Conservation (phyloP, 2,888 invertebrate species). For the Ceramica pisi region DNA sequence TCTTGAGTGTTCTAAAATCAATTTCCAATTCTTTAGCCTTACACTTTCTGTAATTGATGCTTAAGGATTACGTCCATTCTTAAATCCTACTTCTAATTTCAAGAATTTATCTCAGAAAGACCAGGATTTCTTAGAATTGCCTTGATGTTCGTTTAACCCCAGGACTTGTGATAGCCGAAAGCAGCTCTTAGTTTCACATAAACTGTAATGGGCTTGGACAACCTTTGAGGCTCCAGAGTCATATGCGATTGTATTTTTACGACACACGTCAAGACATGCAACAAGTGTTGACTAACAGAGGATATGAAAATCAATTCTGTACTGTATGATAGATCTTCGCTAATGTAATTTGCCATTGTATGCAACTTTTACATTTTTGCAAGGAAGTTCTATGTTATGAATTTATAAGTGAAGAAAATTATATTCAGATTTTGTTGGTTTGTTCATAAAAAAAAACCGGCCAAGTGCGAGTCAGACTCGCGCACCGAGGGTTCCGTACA, state of each 20-base stretch:
- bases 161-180: not conserved
- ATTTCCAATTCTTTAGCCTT: no score
- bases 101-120: not conserved
- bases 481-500: no score
- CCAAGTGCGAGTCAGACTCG: no score
- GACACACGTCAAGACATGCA: slow-evolving; percentile 10
- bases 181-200: slow-evolving; percentile 28
- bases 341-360: not conserved
- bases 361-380: not conserved
- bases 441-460: no score
- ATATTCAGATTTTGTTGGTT: not conserved
- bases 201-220: slow-evolving; percentile 26
- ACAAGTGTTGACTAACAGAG: not conserved
- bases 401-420: not conserved
- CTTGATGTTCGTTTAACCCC: slow-evolving; percentile 25
- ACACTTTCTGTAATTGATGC: not conserved
- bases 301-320: slow-evolving; percentile 3
- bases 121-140: not conserved
- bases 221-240: slow-evolving; percentile 13
- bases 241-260: slow-evolving; percentile 44
- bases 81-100: not conserved
- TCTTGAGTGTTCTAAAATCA: not conserved
- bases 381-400: not conserved
- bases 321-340: not conserved
- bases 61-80: not conserved